Evolutionary conservation across 1,140 invertebrate genomes (phyloP), one percentile per base, ranked within the genome.

Genomic region (Samia ricini): DNA sequence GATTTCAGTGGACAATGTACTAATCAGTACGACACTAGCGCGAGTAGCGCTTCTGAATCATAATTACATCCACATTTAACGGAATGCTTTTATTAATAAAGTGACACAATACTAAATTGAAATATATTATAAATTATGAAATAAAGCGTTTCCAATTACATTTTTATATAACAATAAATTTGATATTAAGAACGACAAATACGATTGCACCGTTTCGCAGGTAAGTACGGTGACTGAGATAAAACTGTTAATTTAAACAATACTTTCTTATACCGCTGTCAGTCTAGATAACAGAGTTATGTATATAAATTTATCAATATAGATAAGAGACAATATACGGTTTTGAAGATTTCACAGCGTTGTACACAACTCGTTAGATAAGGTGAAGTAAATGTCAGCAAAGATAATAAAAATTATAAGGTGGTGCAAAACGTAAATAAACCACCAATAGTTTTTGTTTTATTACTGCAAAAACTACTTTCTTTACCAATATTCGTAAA

Each of bases 261-360:
- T 72, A 84, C 74, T 85, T 81, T 85, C 82, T 88, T 84, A 77
- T 73, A 66, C 68, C 68, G 77, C 63, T 76, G 78, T 68, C 81
- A 79, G 75, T 72, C 59, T 56, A 79, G 77, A 83, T 82, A 81
- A 66, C 71, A 69, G 67, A 76, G 74, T 77, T 83, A 79, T 83
- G 77, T 81, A 76, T 82, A 75, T 81, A 81, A 84, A 83, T 82
- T 83, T 88, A 87, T 89, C 87, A 88, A 83, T 83, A 80, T 70
- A 83, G 87, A 89, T 89, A 89, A 88, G 73, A 66, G 70, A 81
- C 77, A 82, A 79, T 85, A 77, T 69, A 67, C 64, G 68, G 66
- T 72, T 79, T 78, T 71, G n/a, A 77, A 81, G 69, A 81, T 85
- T 81, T 79, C 68, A 79, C 77, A 62, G 74, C 71, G 76, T 66